Base-by-base conservation (phyloP, 2,797 vertebrate genomes). In the Leucoraja ocellata region DNA sequence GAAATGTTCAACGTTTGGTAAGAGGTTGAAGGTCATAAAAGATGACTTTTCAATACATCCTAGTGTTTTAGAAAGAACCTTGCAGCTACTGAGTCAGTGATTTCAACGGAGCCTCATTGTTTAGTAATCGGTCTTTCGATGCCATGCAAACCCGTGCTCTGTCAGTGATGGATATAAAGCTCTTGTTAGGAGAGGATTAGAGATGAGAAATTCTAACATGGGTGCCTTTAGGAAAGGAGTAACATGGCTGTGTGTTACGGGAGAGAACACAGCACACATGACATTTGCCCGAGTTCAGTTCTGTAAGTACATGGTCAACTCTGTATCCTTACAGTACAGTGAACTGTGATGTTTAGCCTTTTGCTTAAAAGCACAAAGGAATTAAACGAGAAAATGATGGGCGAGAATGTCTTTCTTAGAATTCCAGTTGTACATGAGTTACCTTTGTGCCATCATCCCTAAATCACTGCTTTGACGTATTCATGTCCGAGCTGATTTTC, bases 401-500 rank as follows among this genome's bases (percentile, higher is more conserved):
- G 65, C 0, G 9, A 23, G 88, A 73, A 74, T 74, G 21, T 7
- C 32, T 39, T 68, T 90, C 84, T 46, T 73, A 46, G 68, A 25
- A 7, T 91, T 73, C 88, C 83, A 16, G 13, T 86, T 32, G 18
- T 32, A 71, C 88, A 73, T 2, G 2, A 46, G 88, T 91, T 91
- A 91, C 88, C 88, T 91, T 91, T 91, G 2, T 46, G 36, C 2
- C 46, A 71, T 73, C 65, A 73, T 39, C 88, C 88, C 88, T 91
- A 91, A 73, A 46, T 91, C 88, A 91, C 18, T 73, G 88, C 88
- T 73, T 14, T 71, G 88, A 36, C 7, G 88, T 25, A 71, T 28
- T 54, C 18, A 8, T 14, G 0, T 46, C 36, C 11, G 68, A 46
- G 88, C 88, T 74, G 88, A 91, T 91, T 91, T 9, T 91, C 88